These are phyloP conservation scores for Zygaena filipendulae DNA, from an alignment of 2,888 invertebrate genomes.

Conservation along the genomic window DNA sequence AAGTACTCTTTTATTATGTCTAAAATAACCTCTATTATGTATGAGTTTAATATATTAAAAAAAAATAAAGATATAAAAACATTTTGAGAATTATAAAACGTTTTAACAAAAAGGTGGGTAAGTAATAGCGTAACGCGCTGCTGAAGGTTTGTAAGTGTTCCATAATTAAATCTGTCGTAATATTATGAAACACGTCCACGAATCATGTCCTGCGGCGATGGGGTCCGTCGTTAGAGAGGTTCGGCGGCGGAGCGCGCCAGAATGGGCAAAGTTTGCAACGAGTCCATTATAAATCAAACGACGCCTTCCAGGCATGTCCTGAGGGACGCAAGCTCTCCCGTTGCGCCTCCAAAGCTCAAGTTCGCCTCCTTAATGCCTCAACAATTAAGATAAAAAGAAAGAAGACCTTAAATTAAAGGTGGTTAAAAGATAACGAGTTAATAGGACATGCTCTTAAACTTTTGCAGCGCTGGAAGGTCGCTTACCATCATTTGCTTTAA, in stretches of 20 bases:
- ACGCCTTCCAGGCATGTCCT: conserved; percentile 65
- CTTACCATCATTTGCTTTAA: too few species aligned
- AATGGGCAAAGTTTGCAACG: conserved; percentile 67
- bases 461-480: too few species aligned
- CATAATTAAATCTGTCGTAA: conserved; percentile 68
- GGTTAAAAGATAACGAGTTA: conserved; percentile 66
- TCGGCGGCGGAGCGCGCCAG: conserved; percentile 49
- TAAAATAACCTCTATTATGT: too few species aligned
- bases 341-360: conserved; percentile 55
- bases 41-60: too few species aligned
- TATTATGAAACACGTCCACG: conserved; percentile 68
- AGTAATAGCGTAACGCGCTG: conserved; percentile 44
- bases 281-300: conserved; percentile 70
- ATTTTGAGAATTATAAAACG: too few species aligned
- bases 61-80: too few species aligned
- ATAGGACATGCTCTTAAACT: conserved; percentile 29
- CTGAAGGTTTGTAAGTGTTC: conserved; percentile 56
- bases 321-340: conserved; percentile 59
- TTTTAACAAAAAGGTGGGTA: too few species aligned
- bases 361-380: conserved; percentile 63
- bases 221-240: conserved; percentile 65
- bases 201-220: conserved; percentile 65
- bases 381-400: conserved; percentile 69
- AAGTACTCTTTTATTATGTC: too few species aligned
- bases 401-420: conserved; percentile 65